These are phyloP conservation scores for Trachymyrmex cornetzi DNA, from an alignment of 1,140 invertebrate species.

Conservation along the genomic window DNA sequence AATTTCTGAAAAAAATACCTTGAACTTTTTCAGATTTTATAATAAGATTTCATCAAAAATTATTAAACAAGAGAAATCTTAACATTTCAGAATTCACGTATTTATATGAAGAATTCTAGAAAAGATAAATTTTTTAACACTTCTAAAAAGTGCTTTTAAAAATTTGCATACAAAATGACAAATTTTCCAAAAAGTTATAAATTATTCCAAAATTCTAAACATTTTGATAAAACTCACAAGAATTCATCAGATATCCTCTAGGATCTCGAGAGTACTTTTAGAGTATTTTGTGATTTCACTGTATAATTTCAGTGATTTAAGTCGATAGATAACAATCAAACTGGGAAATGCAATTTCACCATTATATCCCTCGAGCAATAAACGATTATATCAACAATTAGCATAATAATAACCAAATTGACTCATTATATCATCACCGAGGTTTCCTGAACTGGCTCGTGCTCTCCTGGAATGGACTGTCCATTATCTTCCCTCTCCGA, in stretches of 20 bases:
- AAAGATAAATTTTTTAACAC: too few relatives aligned
- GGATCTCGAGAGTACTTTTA: neutral
- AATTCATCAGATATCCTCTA: neutral
- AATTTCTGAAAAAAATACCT: too few relatives aligned
- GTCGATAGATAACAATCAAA: neutral
- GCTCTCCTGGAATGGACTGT: neutral
- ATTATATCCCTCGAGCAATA: neutral
- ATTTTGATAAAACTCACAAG: too few relatives aligned
- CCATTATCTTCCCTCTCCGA: neutral
- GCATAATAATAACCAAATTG: constrained; percentile 1
- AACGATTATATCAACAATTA: neutral
- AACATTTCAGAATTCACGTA: too few relatives aligned
- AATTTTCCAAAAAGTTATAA: too few relatives aligned
- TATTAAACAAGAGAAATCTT: too few relatives aligned
- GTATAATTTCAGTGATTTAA: neutral
- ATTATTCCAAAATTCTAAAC: too few relatives aligned
- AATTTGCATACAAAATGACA: too few relatives aligned
- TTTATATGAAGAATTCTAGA: too few relatives aligned
- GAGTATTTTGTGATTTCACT: neutral
- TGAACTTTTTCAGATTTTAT: too few relatives aligned
- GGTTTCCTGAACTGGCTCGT: neutral
- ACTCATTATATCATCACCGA: neutral
- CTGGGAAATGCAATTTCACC: neutral
- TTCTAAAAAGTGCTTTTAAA: too few relatives aligned
- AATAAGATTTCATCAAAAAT: too few relatives aligned